phyloP scores from a whole-genome alignment of 2,113 vertebrate genomes.

The Syrmaticus mikado region DNA sequence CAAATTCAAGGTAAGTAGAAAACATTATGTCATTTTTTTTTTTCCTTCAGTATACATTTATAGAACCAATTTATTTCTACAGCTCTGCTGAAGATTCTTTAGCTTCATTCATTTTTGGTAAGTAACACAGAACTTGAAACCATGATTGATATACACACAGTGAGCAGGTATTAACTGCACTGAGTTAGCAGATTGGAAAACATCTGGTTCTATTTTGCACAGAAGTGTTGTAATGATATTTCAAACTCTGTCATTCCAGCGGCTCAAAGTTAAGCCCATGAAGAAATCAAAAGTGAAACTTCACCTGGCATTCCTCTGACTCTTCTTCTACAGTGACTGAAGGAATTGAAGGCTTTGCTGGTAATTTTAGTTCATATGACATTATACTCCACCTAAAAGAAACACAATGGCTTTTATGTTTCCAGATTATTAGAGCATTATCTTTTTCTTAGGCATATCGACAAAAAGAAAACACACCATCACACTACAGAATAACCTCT shows the following conservation, averaged over 20 bases:
- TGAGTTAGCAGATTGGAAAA: background rate
- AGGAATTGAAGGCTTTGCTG: slow-evolving; percentile 88
- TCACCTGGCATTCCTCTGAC: slow-evolving; percentile 89
- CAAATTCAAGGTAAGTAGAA: background rate
- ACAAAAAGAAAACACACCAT: background rate
- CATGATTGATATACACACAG: background rate
- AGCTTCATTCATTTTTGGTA: background rate
- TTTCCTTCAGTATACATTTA: background rate
- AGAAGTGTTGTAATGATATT: background rate
- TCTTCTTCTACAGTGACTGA: slow-evolving; percentile 86
- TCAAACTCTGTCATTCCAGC: background rate
- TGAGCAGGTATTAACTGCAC: background rate
- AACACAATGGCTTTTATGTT: background rate
- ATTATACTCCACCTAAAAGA: slow-evolving; percentile 95
- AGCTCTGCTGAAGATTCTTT: background rate
- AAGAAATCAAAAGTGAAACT: background rate
- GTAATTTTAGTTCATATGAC: slow-evolving; percentile 98
- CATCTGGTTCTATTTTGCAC: background rate
- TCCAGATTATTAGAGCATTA: background rate
- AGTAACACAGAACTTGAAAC: background rate
- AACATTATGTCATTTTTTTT: background rate
- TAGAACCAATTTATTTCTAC: background rate
- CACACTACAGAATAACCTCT: background rate
- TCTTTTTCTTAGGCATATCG: background rate
- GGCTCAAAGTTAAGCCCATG: background rate